Evolutionary conservation across 2,888 invertebrate species (phyloP).

Genomic region (Hedya salicella): DNA sequence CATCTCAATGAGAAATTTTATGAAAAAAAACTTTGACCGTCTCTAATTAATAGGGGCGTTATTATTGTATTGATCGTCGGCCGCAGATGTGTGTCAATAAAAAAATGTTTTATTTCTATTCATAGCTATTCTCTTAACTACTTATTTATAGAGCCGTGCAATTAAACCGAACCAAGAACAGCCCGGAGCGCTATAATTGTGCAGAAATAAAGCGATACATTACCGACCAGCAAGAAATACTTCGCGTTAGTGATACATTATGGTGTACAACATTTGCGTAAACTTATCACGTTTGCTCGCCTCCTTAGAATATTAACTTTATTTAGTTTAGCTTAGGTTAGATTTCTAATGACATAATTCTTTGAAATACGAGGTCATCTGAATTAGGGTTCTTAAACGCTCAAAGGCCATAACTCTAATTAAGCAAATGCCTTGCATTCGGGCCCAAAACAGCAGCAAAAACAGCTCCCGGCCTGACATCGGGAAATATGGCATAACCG

Average conservation of each 20-base stretch:
- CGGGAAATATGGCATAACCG: conserved; percentile 64
- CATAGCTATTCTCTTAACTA: conserved; percentile 1
- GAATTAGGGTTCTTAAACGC: conserved; percentile 16
- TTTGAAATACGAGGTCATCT: conserved; percentile 3
- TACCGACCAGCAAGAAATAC: conserved; percentile 27
- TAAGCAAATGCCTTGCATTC: conserved; percentile 45
- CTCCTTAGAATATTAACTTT: background rate
- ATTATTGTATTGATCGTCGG: background rate
- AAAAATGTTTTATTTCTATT: conserved; percentile 8
- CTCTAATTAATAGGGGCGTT: background rate
- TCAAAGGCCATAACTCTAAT: conserved; percentile 46
- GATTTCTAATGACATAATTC: background rate
- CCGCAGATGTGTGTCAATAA: background rate
- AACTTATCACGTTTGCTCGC: background rate
- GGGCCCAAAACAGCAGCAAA: conserved; percentile 50
- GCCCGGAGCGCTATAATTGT: conserved; percentile 16
- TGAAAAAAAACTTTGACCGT: no score
- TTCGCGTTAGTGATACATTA: conserved; percentile 29
- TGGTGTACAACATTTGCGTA: background rate
- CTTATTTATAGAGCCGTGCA: conserved; percentile 23
- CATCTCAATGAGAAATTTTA: no score
- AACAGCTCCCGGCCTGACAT: conserved; percentile 66
- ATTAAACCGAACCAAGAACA: conserved; percentile 19
- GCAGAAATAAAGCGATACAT: conserved; percentile 31
- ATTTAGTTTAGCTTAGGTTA: background rate